Evolutionary conservation across 2,113 vertebrate species (phyloP), one percentile per base, ranked within the genome.

Genomic region (Galbula dea): DNA sequence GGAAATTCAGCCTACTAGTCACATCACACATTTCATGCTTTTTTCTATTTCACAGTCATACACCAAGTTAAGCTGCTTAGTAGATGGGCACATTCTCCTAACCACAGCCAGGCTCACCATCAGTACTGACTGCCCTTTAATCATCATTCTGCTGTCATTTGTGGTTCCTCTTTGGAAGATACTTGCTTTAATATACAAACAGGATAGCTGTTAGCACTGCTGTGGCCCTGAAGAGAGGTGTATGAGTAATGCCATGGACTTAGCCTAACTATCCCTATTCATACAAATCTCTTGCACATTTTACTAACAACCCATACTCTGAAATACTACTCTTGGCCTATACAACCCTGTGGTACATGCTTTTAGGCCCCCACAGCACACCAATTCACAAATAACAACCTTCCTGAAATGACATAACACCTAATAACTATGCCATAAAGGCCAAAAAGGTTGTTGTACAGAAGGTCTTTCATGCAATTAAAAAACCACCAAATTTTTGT

Each of bases 71-170:
- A 91, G 75, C 91, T 74, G 89, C 89, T 91, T 94, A 85, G 94
- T 96, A 91, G 78, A 67, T 67, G 87, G 94, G 89, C 65, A 85
- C 82, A 80, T 93, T 73, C 77, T 82, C 71, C 77, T 46, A 79
- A 95, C 66, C 26, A 1, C 90, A 94, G 86, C 80, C 71, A 66
- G 89, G 75, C 67, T 95, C 23, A 17, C 84, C 54, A 73, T 85
- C 78, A 41, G 43, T 30, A 59, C 82, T 27, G 83, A 62, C 58
- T 18, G 46, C 77, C 61, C 89, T 87, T 91, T 93, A 69, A 89
- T 90, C 91, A 61, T 62, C 89, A 92, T 92, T 89, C 86, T 65
- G 54, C 84, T 92, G 92, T 95, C 92, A 68, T 79, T 79, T 92
- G 81, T 26, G 74, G 90, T 87, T 94, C 66, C 54, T 36, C 54